Conservation (phyloP, 1,140 invertebrate species). For the Odontomachus brunneus region DNA sequence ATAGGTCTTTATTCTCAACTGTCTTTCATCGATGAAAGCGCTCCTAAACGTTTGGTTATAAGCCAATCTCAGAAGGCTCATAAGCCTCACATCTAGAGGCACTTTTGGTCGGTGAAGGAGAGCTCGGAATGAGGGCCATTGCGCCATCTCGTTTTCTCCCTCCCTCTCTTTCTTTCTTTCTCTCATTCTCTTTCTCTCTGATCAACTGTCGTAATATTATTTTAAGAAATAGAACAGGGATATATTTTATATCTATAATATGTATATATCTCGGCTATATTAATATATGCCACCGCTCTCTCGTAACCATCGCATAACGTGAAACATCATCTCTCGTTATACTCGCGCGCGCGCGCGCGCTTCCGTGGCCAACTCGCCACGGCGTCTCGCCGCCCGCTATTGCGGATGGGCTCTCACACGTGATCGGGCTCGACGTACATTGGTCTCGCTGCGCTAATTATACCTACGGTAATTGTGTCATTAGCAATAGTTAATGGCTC, state of each 20-base stretch:
- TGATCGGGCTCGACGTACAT: slow-evolving; percentile 34
- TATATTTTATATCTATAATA: slow-evolving; percentile 78
- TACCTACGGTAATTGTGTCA: slow-evolving; percentile 46
- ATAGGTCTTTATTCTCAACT: too few species aligned
- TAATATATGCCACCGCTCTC: slow-evolving; percentile 68
- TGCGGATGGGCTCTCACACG: slow-evolving; percentile 2
- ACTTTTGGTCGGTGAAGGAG: too few species aligned
- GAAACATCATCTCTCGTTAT: slow-evolving; percentile 66
- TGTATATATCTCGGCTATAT: slow-evolving; percentile 70
- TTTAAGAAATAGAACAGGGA: slow-evolving; percentile 79
- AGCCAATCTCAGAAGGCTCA: too few species aligned
- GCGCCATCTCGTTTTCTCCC: slow-evolving; percentile 18
- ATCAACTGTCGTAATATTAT: slow-evolving; percentile 77
- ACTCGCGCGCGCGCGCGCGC: neutral
- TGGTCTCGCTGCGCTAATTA: slow-evolving; percentile 55
- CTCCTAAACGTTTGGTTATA: too few species aligned
- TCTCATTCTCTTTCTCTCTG: slow-evolving; percentile 2
- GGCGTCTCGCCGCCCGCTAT: slow-evolving; percentile 31
- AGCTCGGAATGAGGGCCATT: too few species aligned
- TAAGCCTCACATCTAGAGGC: too few species aligned
- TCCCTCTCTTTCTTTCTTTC: neutral
- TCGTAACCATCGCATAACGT: slow-evolving; percentile 79
- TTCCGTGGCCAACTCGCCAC: neutral
- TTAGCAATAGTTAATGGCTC: slow-evolving; percentile 58
- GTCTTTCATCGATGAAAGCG: too few species aligned